Conservation (phyloP, 2,113 vertebrate species). For the Neolamprologus fasciatus region DNA sequence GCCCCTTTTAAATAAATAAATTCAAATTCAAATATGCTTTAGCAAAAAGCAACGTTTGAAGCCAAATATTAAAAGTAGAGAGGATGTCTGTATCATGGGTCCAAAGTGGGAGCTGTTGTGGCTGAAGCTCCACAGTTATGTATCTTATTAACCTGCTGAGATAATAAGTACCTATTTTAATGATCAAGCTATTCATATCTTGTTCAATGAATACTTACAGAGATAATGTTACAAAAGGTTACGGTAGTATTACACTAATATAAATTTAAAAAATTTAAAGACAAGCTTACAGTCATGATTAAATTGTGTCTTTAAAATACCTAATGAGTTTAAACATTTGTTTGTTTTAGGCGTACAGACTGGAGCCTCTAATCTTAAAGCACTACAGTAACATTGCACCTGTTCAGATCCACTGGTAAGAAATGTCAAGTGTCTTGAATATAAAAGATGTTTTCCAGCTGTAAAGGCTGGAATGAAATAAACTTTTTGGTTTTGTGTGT, state of each 20-base stretch:
- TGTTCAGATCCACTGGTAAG: slow-evolving; percentile 91
- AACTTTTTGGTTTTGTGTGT: not conserved
- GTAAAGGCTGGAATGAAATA: not conserved
- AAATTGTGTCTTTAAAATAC: not conserved
- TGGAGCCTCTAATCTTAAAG: slow-evolving; percentile 92
- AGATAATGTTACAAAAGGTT: not conserved
- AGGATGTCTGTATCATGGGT: not conserved
- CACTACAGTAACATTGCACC: slow-evolving; percentile 94
- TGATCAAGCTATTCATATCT: not conserved
- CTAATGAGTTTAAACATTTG: not conserved
- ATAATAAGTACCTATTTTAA: not conserved
- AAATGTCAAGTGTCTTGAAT: not conserved
- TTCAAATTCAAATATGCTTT: not conserved
- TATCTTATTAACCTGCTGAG: not conserved
- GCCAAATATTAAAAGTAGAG: not conserved
- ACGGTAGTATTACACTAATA: too few relatives aligned
- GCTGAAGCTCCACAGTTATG: not conserved
- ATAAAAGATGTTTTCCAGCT: not conserved
- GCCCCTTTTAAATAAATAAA: not conserved
- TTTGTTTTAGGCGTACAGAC: slow-evolving; percentile 81
- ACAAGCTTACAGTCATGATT: not conserved
- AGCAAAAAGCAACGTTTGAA: not conserved
- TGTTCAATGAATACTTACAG: not conserved
- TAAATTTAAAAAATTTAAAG: not conserved
- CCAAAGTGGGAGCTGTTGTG: not conserved